Conservation (phyloP, 2,113 vertebrate species). For the Colaptes auratus region DNA sequence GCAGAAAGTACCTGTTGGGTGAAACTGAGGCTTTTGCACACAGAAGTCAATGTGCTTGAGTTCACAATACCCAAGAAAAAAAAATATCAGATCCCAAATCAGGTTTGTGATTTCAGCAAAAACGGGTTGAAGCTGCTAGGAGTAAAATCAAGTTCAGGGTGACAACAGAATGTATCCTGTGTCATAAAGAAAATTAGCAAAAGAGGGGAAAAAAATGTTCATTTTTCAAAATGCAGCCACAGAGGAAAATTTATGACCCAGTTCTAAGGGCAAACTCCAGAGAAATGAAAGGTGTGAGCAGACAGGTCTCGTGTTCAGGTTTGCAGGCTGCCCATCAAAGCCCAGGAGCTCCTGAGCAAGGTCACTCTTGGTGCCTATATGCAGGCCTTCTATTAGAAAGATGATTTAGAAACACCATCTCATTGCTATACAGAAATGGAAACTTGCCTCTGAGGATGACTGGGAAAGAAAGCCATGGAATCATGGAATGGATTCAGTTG, state of each 20-base stretch:
- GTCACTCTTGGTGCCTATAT: background rate
- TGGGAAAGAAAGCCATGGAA: background rate
- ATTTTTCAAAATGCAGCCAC: background rate
- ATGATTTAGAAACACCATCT: background rate
- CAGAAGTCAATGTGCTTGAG: background rate
- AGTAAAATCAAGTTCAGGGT: background rate
- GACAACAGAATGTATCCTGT: background rate
- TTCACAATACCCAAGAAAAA: background rate
- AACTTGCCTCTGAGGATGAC: background rate
- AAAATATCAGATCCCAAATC: background rate
- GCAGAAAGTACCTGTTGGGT: background rate
- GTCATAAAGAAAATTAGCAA: background rate
- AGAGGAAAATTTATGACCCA: background rate
- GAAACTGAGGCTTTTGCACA: background rate
- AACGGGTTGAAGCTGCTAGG: background rate
- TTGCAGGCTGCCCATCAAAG: background rate
- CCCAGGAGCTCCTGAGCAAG: background rate
- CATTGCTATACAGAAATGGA: accelerated
- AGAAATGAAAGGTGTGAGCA: background rate
- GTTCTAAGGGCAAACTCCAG: background rate
- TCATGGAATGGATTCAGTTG: background rate
- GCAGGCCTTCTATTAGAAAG: background rate
- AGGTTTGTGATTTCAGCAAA: background rate
- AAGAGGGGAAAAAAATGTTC: background rate
- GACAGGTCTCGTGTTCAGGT: background rate